These are phyloP conservation scores for Neoarius graeffei DNA, from an alignment of 2,113 vertebrate species.

Conservation along the genomic window DNA sequence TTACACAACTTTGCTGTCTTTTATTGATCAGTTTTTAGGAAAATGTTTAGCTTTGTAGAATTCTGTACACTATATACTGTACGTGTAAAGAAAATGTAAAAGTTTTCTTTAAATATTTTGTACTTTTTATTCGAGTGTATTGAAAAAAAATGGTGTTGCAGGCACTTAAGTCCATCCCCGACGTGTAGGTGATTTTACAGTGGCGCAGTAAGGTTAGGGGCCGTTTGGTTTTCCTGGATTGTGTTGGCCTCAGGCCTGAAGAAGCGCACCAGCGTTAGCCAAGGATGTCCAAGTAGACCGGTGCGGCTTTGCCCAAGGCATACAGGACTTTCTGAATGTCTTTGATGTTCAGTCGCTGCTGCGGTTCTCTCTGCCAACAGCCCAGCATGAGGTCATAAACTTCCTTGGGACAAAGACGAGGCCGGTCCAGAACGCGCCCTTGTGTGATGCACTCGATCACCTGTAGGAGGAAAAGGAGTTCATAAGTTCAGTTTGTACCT, in stretches of 20 bases:
- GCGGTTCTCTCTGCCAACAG: constrained; percentile 81
- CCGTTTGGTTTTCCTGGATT: constrained; percentile 80
- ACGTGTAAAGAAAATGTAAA: constrained; percentile 82
- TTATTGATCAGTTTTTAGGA: constrained; percentile 65
- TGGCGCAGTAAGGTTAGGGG: constrained; percentile 70
- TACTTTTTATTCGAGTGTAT: constrained; percentile 78
- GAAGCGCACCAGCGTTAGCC: constrained; percentile 64
- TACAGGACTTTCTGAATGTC: constrained; percentile 80
- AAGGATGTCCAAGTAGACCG: constrained; percentile 82
- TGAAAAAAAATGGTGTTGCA: constrained; percentile 81
- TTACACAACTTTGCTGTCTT: constrained; percentile 38
- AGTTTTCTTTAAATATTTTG: constrained; percentile 69
- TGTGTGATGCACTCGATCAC: constrained; percentile 82
- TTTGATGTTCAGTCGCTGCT: constrained; percentile 81
- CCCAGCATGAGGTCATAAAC: constrained; percentile 82
- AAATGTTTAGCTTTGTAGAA: constrained; percentile 67
- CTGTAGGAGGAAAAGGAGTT: constrained; percentile 64
- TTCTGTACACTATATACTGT: constrained; percentile 79
- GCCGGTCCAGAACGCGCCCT: constrained; percentile 78
- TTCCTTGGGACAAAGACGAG: constrained; percentile 79
- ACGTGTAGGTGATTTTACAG: constrained; percentile 76
- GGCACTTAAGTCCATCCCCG: constrained; percentile 82
- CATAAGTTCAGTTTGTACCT: too few species aligned
- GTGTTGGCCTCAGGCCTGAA: constrained; percentile 48
- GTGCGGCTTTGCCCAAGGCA: constrained; percentile 79